These are phyloP conservation scores for Hesperophylax magnus DNA, from an alignment of 1,140 invertebrate genomes.

Conservation along the genomic window DNA sequence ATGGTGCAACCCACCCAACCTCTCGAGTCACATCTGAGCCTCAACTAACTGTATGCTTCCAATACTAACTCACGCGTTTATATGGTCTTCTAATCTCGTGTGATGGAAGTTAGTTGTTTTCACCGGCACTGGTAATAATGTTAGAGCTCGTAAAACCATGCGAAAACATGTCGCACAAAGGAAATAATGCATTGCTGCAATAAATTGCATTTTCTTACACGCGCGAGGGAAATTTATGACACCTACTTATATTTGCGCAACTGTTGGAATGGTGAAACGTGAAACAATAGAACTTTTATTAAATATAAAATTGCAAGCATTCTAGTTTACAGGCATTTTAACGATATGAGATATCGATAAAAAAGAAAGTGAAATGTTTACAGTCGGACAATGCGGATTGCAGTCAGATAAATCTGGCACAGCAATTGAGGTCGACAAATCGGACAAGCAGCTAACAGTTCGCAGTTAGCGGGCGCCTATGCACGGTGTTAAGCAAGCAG, in stretches of 20 bases:
- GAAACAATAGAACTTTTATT: no score
- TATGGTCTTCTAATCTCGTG: no score
- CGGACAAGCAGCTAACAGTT: neutral
- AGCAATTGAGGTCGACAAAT: slow-evolving; percentile 30
- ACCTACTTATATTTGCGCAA: no score
- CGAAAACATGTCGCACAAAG: neutral
- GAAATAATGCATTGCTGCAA: no score
- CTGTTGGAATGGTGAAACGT: no score
- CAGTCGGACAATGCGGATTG: slow-evolving; percentile 26
- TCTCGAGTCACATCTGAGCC: neutral
- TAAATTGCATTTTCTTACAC: no score
- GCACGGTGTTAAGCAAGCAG: no score
- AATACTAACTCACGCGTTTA: neutral
- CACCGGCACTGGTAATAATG: neutral
- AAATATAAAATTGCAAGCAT: no score
- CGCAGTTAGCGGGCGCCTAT: no score
- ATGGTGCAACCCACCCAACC: neutral
- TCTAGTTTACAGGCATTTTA: no score
- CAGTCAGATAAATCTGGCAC: slow-evolving; percentile 21
- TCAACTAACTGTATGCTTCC: neutral
- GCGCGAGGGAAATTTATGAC: no score
- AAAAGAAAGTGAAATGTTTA: slow-evolving; percentile 43
- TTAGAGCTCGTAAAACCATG: neutral
- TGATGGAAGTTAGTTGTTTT: no score
- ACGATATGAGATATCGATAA: slow-evolving; percentile 23